phyloP scores from a whole-genome alignment of 2,797 vertebrate genomes.

The Muraenolepis orangiensis region DNA sequence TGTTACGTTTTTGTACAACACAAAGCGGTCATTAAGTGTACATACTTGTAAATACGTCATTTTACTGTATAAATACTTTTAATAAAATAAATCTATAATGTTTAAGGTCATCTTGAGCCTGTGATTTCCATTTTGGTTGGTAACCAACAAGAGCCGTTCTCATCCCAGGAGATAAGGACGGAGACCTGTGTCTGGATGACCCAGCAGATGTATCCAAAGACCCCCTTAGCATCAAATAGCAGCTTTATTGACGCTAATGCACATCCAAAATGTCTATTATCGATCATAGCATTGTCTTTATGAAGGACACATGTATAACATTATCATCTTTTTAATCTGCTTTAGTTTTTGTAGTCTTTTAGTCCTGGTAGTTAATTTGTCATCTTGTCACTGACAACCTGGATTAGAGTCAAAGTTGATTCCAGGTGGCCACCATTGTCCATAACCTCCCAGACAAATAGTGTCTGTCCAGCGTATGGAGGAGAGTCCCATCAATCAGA shows the following conservation, averaged over 20 bases:
- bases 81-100: slow-evolving; percentile 52
- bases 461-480: not conserved
- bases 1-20: slow-evolving; percentile 40
- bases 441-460: not conserved
- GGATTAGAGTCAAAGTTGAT: not conserved
- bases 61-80: slow-evolving; percentile 44
- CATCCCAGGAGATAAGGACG: not conserved
- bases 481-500: slow-evolving; percentile 13
- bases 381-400: not conserved
- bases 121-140: slow-evolving; percentile 8
- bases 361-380: not conserved
- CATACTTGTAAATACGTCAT: slow-evolving; percentile 61
- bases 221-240: not conserved
- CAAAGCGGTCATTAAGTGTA: slow-evolving; percentile 24
- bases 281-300: not conserved
- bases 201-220: not conserved
- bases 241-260: not conserved
- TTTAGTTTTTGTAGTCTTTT: not conserved
- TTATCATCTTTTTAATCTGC: not conserved
- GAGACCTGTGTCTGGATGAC: not conserved
- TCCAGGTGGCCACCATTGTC: not conserved
- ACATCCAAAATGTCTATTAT: not conserved
- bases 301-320: not conserved
- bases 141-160: not conserved
- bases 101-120: slow-evolving; percentile 4